Percentiles rank a stretch among this genome's conserved stretches.
These are phyloP conservation scores for Otocyon megalotis DNA, from an alignment of 2,113 vertebrate genomes.

Conservation along the genomic window DNA sequence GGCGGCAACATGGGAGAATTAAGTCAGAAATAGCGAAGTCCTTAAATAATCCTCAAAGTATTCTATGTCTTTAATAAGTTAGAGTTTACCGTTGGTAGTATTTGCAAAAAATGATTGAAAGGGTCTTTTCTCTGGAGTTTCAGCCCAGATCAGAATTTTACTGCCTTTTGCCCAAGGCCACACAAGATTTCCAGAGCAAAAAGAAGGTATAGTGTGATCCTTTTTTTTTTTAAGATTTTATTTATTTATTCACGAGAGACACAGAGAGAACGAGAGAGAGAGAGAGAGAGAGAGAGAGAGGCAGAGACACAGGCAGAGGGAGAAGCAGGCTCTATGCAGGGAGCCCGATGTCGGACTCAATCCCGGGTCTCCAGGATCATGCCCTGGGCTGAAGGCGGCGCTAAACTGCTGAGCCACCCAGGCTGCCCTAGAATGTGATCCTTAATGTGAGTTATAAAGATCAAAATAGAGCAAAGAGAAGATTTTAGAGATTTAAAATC, in stretches of 20 bases:
- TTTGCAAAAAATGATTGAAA: constrained; percentile 19
- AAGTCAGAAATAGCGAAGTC: neutral
- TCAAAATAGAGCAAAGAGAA: constrained; percentile 28
- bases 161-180: neutral
- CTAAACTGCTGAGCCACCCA: too few species aligned
- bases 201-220: neutral
- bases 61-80: neutral
- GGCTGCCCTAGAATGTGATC: neutral
- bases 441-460: neutral
- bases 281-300: too few species aligned
- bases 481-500: neutral
- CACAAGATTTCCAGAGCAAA: constrained; percentile 8
- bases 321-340: too few species aligned
- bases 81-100: neutral
- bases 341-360: too few species aligned
- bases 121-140: constrained; percentile 17
- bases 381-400: too few species aligned
- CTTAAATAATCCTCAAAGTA: neutral
- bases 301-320: too few species aligned
- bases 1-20: neutral
- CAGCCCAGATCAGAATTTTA: neutral
- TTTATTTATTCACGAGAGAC: too few species aligned
- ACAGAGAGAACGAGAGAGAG: too few species aligned
- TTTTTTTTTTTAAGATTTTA: neutral
- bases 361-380: too few species aligned